A percentile compares a stretch with the other conserved stretches of the same genome.
Conservation (phyloP, 2,113 vertebrate genomes). For the Rhinolophus ferrumequinum region DNA sequence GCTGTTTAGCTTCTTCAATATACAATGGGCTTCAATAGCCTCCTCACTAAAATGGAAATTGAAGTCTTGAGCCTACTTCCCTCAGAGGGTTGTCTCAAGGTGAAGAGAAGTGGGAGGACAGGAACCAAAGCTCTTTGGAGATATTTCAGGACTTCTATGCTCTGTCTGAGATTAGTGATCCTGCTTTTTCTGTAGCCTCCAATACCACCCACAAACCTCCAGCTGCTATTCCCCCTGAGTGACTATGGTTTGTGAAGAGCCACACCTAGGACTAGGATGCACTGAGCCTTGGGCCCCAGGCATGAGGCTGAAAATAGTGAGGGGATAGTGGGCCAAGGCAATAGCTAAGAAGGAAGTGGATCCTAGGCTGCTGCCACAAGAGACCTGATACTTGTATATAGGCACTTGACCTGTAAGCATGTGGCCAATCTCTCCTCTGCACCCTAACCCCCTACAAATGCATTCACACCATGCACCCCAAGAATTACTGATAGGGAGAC, state of each 20-base stretch:
- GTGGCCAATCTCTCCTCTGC: background rate
- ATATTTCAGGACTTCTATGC: background rate
- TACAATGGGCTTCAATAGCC: background rate
- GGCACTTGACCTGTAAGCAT: background rate
- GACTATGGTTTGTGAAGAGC: background rate
- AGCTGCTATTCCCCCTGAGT: background rate
- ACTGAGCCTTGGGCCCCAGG: background rate
- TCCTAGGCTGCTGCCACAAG: background rate
- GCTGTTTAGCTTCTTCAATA: conserved; percentile 4
- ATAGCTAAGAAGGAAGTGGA: conserved; percentile 12
- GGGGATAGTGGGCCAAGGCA: background rate
- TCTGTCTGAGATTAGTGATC: conserved; percentile 35
- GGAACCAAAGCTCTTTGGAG: conserved; percentile 25
- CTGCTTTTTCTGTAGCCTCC: conserved; percentile 38
- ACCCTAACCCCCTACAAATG: background rate
- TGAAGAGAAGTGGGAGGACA: conserved; percentile 8
- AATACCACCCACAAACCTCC: background rate
- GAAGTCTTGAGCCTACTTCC: background rate
- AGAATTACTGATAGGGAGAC: conserved; percentile 17
- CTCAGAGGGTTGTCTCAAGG: conserved; percentile 31
- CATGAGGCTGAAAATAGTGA: conserved; percentile 3
- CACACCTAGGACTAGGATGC: background rate
- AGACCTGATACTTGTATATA: background rate
- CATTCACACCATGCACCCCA: conserved; percentile 8
- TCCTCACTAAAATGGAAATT: conserved; percentile 55